Percentiles rank a stretch among this genome's conserved stretches.
These are phyloP conservation scores for Tylochromis polylepis DNA, from an alignment of 2,113 vertebrate species.

Conservation along the genomic window DNA sequence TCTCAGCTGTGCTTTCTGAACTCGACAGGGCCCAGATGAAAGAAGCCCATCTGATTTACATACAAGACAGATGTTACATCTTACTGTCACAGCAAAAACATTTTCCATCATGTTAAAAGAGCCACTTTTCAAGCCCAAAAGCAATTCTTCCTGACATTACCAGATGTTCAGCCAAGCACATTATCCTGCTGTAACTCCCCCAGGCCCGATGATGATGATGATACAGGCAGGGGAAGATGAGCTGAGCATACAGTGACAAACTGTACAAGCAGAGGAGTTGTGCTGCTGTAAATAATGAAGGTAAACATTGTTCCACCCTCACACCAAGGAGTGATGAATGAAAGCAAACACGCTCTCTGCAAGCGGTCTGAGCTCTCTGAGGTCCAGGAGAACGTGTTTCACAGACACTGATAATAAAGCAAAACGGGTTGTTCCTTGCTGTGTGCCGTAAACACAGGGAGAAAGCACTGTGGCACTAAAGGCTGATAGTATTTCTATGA, in stretches of 20 bases:
- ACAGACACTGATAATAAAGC: slow-evolving; percentile 13
- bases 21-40: background rate
- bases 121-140: slow-evolving; percentile 13
- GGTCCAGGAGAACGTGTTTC: background rate
- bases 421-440: background rate
- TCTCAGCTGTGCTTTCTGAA: slow-evolving; percentile 1
- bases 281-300: slow-evolving; percentile 21
- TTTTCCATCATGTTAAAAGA: slow-evolving; percentile 43
- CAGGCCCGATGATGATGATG: background rate
- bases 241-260: background rate
- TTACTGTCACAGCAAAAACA: slow-evolving; percentile 8
- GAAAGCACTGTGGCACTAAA: slow-evolving; percentile 2
- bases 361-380: background rate
- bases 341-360: background rate
- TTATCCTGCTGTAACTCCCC: background rate
- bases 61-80: slow-evolving; percentile 38
- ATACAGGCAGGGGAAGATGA: background rate
- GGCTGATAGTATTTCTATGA: slow-evolving; percentile 34
- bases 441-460: slow-evolving; percentile 20
- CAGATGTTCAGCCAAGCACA: slow-evolving; percentile 41
- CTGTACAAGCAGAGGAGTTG: background rate
- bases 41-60: slow-evolving; percentile 28
- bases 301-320: background rate
- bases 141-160: slow-evolving; percentile 37
- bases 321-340: background rate